Evolutionary conservation across 2,888 invertebrate genomes (phyloP), one percentile per base, ranked within the genome.

Genomic region (Caenorhabditis sp.): DNA sequence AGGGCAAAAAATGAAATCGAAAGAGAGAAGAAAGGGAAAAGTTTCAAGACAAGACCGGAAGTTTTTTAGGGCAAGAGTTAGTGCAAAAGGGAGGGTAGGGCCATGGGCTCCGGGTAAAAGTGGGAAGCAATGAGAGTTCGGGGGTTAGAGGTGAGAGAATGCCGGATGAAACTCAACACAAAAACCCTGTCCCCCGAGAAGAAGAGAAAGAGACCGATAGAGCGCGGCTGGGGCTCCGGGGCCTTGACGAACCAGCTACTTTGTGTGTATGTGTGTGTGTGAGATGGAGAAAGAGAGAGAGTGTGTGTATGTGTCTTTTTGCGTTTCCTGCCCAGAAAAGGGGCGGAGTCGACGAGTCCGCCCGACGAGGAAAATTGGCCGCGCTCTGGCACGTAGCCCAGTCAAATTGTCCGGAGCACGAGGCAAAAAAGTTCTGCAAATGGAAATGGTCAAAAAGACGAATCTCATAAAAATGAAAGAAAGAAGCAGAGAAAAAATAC

Each of bases 261-360:
- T 77, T 77, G 77, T 77, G 77, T 77, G 77, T 55, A 47, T 76
- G 68, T 76, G 76, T 68, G 35, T 69, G 62, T 50, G 74, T 8
- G 65, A 56, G 44, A 55, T 20, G 28, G 28, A 32, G 44, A 44
- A 56, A 28, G 72, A 40, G 28, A 32, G 44, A 44, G 67, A 28
- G 72, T 60, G 74, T 67, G 76, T 76, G 67, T 67, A 61, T 76
- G 67, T 76, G 76, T 76, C 67, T 76, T 76, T 61, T 76, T 67
- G 67, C 76, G 67, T 76, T 76, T 76, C 76, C 76, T 76, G 76
- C 76, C 76, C 67, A 76, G 76, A 76, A 76, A 76, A 76, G 60
- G 70, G 80, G 80, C 80, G 74, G 80, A 74, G 80, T 65, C 69
- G 72, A 37, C 61, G 72, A 80, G 80, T 80, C 80, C 80, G 51